Evolutionary conservation across 2,888 invertebrate genomes (phyloP), one percentile per base, ranked within the genome.

Genomic region (Parascotia fuliginaria): DNA sequence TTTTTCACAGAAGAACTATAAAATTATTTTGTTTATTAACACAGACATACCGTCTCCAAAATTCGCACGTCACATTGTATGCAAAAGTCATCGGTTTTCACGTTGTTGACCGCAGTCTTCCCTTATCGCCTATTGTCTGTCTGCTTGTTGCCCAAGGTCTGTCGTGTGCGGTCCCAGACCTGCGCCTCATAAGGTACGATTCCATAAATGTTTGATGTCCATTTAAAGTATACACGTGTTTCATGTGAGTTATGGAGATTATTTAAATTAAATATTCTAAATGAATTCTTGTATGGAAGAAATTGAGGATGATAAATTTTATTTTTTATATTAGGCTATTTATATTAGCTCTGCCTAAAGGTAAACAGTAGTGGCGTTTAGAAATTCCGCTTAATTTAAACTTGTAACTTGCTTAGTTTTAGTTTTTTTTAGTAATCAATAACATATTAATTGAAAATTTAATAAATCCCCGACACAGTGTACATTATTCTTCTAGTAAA

Each of bases 71-170:
- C 42, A 60, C 58, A 43, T 55, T 65, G 70, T 70, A 77, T 82
- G 79, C 79, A 80, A 79, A 84, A 77, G 66, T 65, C 60, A 67
- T 70, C 66, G 82, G 80, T 80, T 83, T 80, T 77, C 76, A 79
- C 61, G 56, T 53, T 38, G 58, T 43, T 63, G 70, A 86, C 87
- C 88, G 73, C 87, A 88, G 75, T 77, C 77, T 83, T 87, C 85
- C 83, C 85, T 84, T 82, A 86, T 82, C 75, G 75, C 77, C 84
- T 70, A 87, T 87, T 87, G 87, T 85, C 70, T 69, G 76, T 69
- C 62, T 50, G 74, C 67, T 70, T 65, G 73, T 56, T 54, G 39
- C 49, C 59, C 80, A 81, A 81, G 79, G 83, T 69, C 77, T 75
- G 73, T 55, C 58, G 62, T 55, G 77, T 77, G 81, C 70, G 77